A percentile compares a stretch with the other conserved stretches of the same genome.
phyloP scores from a whole-genome alignment of 1,140 invertebrate species.

The Calephelis virginiensis region DNA sequence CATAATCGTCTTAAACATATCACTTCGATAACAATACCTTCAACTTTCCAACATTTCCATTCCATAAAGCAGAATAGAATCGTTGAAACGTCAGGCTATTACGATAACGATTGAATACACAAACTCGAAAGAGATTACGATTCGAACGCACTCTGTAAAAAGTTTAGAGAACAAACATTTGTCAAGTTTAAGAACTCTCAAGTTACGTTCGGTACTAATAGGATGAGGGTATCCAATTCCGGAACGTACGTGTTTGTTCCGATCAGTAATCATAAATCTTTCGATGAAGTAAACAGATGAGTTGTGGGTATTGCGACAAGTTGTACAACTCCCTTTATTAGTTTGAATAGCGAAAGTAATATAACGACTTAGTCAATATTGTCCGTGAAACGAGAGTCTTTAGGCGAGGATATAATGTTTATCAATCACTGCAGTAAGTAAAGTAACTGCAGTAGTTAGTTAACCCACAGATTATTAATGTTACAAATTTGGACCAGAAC shows the following conservation, averaged over 20 bases:
- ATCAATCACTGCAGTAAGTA: no score
- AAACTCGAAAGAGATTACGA: slow-evolving; percentile 30
- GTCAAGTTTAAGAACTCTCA: slow-evolving; percentile 18
- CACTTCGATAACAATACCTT: slow-evolving; percentile 34
- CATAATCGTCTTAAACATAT: slow-evolving; percentile 37
- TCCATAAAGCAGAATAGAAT: slow-evolving; percentile 30
- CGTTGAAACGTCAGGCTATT: slow-evolving; percentile 22
- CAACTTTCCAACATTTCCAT: slow-evolving; percentile 38
- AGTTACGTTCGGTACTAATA: slow-evolving; percentile 20
- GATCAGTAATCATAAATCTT: slow-evolving; percentile 39
- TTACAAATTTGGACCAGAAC: no score
- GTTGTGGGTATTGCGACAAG: slow-evolving; percentile 27
- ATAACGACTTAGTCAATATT: neutral
- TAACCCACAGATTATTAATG: no score
- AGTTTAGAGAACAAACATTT: slow-evolving; percentile 22
- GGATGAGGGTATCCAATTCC: slow-evolving; percentile 10
- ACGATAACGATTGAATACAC: slow-evolving; percentile 31
- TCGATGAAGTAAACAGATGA: slow-evolving; percentile 39
- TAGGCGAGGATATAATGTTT: no score
- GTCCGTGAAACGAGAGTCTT: no score
- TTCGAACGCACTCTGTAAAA: slow-evolving; percentile 24
- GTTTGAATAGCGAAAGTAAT: slow-evolving; percentile 22
- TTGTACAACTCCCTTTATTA: slow-evolving; percentile 26
- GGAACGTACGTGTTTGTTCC: slow-evolving; percentile 29
- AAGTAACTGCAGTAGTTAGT: no score